phyloP scores from a whole-genome alignment of 2,888 invertebrate species.

The Agrotis ipsilon region DNA sequence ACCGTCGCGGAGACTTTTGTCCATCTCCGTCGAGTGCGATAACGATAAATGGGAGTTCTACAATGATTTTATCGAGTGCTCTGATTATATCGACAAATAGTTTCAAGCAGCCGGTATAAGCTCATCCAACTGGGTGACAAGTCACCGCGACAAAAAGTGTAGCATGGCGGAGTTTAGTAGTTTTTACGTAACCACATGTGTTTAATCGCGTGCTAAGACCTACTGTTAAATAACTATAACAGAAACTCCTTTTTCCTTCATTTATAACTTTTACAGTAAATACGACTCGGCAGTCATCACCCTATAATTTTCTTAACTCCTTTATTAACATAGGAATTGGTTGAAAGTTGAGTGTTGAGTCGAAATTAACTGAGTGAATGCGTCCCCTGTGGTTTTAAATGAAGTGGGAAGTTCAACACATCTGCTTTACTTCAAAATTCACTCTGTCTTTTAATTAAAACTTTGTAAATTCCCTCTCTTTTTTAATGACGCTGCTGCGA shows the following conservation, averaged over 20 bases:
- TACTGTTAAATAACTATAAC: not conserved
- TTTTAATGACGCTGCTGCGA: too few relatives aligned
- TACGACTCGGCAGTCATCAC: conserved; percentile 29
- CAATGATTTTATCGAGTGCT: too few relatives aligned
- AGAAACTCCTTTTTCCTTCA: not conserved
- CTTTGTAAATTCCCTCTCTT: not conserved
- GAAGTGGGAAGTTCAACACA: conserved; percentile 54
- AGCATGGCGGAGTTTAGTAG: too few relatives aligned
- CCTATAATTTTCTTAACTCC: conserved; percentile 55
- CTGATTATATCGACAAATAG: too few relatives aligned
- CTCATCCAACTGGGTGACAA: too few relatives aligned
- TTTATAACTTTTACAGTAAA: conserved; percentile 10
- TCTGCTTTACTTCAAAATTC: conserved; percentile 22
- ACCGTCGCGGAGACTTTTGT: too few relatives aligned
- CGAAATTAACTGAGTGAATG: conserved; percentile 55
- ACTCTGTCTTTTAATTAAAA: conserved; percentile 8
- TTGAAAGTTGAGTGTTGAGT: conserved; percentile 56
- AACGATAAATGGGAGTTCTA: too few relatives aligned
- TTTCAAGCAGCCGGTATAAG: too few relatives aligned
- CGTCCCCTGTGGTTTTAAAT: conserved; percentile 56
- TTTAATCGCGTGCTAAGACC: too few relatives aligned
- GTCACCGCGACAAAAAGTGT: too few relatives aligned
- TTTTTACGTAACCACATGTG: too few relatives aligned
- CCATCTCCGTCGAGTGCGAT: too few relatives aligned
- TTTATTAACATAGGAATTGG: conserved; percentile 62